phyloP scores from a whole-genome alignment of 1,140 invertebrate genomes.

The Drosophila tsacasi region DNA sequence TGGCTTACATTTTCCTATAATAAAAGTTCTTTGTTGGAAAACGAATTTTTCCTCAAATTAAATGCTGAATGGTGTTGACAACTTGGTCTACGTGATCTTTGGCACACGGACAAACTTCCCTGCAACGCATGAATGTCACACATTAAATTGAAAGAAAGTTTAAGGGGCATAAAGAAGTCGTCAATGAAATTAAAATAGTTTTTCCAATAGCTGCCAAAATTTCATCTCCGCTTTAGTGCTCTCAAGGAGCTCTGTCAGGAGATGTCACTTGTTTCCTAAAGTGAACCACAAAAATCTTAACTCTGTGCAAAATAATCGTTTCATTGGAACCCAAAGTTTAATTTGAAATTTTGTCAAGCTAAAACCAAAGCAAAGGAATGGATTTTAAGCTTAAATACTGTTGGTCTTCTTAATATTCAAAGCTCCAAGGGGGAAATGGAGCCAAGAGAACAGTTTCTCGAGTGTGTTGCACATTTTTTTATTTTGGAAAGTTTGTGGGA shows the following conservation, averaged over 20 bases:
- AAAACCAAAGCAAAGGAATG: background rate
- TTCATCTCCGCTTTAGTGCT: background rate
- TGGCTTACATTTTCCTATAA: background rate
- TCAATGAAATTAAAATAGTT: constrained; percentile 10
- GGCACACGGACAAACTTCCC: constrained; percentile 16
- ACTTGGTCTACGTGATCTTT: constrained; percentile 44
- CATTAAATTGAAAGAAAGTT: constrained; percentile 33
- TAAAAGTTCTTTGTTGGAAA: background rate
- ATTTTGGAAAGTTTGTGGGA: constrained; percentile 35
- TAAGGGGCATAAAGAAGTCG: background rate
- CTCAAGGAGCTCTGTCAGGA: constrained; percentile 2
- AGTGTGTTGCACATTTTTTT: constrained; percentile 23
- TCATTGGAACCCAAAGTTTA: background rate
- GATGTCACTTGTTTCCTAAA: constrained; percentile 10
- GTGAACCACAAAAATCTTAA: constrained; percentile 3
- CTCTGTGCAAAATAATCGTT: constrained; percentile 7
- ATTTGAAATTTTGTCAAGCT: constrained; percentile 6
- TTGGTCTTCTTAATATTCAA: background rate
- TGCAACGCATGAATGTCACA: background rate
- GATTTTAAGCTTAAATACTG: background rate
- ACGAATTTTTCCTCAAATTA: background rate
- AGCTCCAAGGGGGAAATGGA: background rate
- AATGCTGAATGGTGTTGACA: background rate
- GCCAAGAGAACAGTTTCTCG: background rate
- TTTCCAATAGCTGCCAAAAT: constrained; percentile 11